These are phyloP conservation scores for Axea sp. DNA, from an alignment of 2,888 invertebrate species.

Conservation along the genomic window DNA sequence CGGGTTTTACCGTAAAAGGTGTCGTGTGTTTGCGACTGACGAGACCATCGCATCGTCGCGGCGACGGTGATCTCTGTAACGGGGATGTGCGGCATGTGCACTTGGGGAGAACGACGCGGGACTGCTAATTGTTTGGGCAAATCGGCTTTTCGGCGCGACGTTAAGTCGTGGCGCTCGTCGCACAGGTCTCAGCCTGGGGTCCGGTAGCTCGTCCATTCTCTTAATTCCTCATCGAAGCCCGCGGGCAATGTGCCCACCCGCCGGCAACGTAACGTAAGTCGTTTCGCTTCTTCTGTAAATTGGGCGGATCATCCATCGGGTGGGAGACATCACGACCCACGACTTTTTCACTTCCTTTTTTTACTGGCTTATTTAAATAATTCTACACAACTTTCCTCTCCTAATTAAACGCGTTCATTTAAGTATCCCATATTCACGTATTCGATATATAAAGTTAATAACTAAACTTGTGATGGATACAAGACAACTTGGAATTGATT, in stretches of 20 bases:
- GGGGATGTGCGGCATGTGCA: constrained; percentile 71
- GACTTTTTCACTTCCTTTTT: too few species aligned
- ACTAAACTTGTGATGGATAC: too few species aligned
- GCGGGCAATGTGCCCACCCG: constrained; percentile 80
- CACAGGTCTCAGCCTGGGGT: constrained; percentile 70
- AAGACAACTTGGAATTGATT: too few species aligned
- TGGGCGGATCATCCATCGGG: constrained; percentile 25
- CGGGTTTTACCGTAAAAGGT: constrained; percentile 9
- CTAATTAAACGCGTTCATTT: too few species aligned
- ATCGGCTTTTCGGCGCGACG: constrained; percentile 67
- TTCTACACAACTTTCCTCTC: too few species aligned
- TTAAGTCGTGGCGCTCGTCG: constrained; percentile 67
- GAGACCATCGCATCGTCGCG: constrained; percentile 48
- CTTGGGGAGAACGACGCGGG: constrained; percentile 71
- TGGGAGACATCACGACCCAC: too few species aligned
- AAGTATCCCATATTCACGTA: too few species aligned
- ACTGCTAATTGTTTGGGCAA: constrained; percentile 71
- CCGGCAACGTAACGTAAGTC: constrained; percentile 78
- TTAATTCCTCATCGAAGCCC: constrained; percentile 77
- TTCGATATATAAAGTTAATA: too few species aligned
- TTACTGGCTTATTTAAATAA: too few species aligned
- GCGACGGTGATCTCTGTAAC: constrained; percentile 57
- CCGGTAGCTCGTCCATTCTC: constrained; percentile 77
- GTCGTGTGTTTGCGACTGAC: constrained; percentile 35
- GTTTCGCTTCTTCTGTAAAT: constrained; percentile 28